phyloP scores from a whole-genome alignment of 2,888 invertebrate species.

The Galeruca laticollis region DNA sequence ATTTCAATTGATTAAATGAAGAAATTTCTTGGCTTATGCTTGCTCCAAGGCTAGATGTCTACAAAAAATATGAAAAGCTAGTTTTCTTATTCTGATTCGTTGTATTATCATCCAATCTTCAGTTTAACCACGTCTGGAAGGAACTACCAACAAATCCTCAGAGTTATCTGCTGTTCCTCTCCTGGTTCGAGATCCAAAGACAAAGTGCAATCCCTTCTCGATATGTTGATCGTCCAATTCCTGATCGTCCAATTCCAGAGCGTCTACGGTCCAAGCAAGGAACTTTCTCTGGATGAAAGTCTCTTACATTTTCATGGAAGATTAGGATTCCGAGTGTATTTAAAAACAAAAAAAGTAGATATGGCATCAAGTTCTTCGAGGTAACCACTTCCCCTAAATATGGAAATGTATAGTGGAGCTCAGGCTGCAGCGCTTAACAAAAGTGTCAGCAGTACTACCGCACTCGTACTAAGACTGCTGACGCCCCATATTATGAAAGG shows the following conservation, averaged over 20 bases:
- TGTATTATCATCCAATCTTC: slow-evolving; percentile 33
- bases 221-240: slow-evolving; percentile 27
- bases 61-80: slow-evolving; percentile 30
- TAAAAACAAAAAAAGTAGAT: slow-evolving; percentile 29
- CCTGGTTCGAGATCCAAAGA: slow-evolving; percentile 2
- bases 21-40: slow-evolving; percentile 20
- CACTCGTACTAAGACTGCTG: slow-evolving; percentile 27
- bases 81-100: slow-evolving; percentile 24
- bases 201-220: slow-evolving; percentile 30
- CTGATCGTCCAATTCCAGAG: slow-evolving; percentile 18
- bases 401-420: slow-evolving; percentile 35
- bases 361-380: slow-evolving; percentile 33
- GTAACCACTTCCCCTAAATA: slow-evolving; percentile 28
- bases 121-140: slow-evolving; percentile 34
- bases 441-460: slow-evolving; percentile 6
- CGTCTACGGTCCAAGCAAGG: background rate
- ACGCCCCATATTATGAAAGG: slow-evolving; percentile 31
- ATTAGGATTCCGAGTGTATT: slow-evolving; percentile 28
- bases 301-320: slow-evolving; percentile 21
- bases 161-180: slow-evolving; percentile 27
- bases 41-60: slow-evolving; percentile 37
- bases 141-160: slow-evolving; percentile 36
- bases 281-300: slow-evolving; percentile 8
- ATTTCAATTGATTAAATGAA: slow-evolving; percentile 3
- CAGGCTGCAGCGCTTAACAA: slow-evolving; percentile 2